A percentile compares a stretch with the other conserved stretches of the same genome.
Evolutionary conservation across 2,113 vertebrate species (phyloP).

Genomic region (Phasianus colchicus): DNA sequence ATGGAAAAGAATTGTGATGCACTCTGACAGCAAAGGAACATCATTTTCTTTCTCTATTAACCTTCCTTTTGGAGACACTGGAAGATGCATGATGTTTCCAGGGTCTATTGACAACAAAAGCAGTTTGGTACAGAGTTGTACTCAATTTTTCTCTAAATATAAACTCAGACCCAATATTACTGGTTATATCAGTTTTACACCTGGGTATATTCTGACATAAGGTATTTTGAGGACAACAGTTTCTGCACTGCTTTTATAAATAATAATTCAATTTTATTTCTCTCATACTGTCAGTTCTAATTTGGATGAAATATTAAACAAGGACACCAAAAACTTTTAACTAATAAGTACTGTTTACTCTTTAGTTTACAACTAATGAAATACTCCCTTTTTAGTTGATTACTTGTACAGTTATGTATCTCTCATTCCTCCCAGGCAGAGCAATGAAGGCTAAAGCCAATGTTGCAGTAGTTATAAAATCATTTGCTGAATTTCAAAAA

Average conservation of each 20-base stretch:
- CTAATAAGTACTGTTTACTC: neutral
- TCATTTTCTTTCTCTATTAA: conserved; percentile 46
- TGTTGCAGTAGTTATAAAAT: neutral
- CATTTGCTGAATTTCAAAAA: neutral
- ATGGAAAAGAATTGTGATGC: conserved; percentile 8
- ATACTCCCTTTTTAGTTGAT: neutral
- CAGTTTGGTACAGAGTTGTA: neutral
- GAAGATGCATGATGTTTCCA: conserved; percentile 27
- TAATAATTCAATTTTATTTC: neutral
- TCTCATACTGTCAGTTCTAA: neutral
- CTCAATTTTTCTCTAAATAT: conserved; percentile 6
- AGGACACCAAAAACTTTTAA: neutral
- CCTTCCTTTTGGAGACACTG: neutral
- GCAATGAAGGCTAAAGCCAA: neutral
- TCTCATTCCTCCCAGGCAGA: neutral
- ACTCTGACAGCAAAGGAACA: conserved; percentile 39
- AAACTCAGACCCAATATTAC: neutral
- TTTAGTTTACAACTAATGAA: neutral
- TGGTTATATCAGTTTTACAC: neutral
- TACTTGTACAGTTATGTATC: neutral
- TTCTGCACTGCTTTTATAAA: neutral
- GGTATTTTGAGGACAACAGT: neutral
- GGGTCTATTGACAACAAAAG: conserved; percentile 23
- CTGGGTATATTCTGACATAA: neutral
- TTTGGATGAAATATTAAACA: neutral